Percentiles rank a stretch among this genome's conserved stretches.
Conservation (phyloP, 1,140 invertebrate genomes). For the Bombus difficillimus region DNA sequence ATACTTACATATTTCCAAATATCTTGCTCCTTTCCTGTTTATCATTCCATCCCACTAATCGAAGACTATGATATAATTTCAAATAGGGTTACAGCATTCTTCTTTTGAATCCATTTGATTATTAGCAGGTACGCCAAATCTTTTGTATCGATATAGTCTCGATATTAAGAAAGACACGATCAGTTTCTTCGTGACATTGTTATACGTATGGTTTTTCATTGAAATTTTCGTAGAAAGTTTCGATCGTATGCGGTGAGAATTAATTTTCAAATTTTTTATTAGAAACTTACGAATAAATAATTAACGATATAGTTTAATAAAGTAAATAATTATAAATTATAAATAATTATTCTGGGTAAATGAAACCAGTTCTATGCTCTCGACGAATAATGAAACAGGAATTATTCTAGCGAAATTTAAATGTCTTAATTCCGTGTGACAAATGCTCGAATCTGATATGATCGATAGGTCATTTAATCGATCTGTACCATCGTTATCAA, state of each 20-base stretch:
- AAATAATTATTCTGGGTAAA: no score
- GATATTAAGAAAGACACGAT: background rate
- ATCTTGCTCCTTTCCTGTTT: no score
- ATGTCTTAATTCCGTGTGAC: background rate
- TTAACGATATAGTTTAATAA: no score
- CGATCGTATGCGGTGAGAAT: no score
- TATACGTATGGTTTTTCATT: no score
- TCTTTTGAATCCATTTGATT: background rate
- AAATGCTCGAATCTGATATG: background rate
- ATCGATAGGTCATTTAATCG: background rate
- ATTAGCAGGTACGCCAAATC: no score
- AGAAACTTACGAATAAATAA: no score
- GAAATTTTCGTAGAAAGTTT: no score
- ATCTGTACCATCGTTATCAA: slow-evolving; percentile 20
- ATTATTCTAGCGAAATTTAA: background rate
- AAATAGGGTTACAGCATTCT: background rate
- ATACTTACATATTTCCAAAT: background rate
- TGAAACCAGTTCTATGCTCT: no score
- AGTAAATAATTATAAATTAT: no score
- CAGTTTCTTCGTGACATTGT: no score
- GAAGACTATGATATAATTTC: background rate
- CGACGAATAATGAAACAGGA: background rate
- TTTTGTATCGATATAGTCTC: background rate
- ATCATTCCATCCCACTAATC: background rate
- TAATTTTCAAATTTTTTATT: no score